These are phyloP conservation scores for Drosophila sechellia DNA, from an alignment of 1,140 invertebrate genomes.

Conservation along the genomic window DNA sequence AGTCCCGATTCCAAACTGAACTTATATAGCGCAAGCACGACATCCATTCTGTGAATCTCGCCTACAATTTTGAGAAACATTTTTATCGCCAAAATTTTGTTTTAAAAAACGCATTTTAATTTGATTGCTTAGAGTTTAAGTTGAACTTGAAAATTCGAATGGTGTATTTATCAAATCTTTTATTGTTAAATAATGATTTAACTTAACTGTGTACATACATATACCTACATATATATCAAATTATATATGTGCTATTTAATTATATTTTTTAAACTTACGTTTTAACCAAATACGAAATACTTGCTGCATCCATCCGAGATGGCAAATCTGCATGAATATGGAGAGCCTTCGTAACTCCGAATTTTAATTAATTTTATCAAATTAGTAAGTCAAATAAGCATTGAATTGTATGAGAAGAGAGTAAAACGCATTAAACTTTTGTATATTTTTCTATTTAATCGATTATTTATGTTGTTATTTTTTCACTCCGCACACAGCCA, in stretches of 20 bases:
- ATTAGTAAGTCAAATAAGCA: constrained; percentile 30
- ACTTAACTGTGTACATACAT: constrained; percentile 60
- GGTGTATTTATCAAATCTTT: constrained; percentile 64
- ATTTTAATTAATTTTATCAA: constrained; percentile 40
- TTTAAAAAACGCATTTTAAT: constrained; percentile 46
- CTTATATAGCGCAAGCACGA: constrained; percentile 3
- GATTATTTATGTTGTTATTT: constrained; percentile 24
- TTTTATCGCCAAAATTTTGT: constrained; percentile 55
- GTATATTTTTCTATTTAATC: constrained; percentile 59
- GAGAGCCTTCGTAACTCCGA: constrained; percentile 9
- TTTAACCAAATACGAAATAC: constrained; percentile 59
- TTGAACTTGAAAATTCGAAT: constrained; percentile 43
- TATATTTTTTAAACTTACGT: constrained; percentile 32
- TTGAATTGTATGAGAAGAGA: constrained; percentile 55
- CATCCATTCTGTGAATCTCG: constrained; percentile 41
- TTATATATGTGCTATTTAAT: constrained; percentile 38
- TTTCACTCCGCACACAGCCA: constrained; percentile 28
- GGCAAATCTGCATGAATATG: constrained; percentile 47
- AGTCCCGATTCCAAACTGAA: background rate
- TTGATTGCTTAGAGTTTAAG: constrained; percentile 51
- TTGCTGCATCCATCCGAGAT: constrained; percentile 67
- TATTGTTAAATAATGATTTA: constrained; percentile 63
- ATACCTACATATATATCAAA: constrained; percentile 16
- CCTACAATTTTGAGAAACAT: constrained; percentile 34
- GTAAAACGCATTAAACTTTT: constrained; percentile 49